phyloP scores from a whole-genome alignment of 2,888 invertebrate species.

The Oxystoma pomonae region DNA sequence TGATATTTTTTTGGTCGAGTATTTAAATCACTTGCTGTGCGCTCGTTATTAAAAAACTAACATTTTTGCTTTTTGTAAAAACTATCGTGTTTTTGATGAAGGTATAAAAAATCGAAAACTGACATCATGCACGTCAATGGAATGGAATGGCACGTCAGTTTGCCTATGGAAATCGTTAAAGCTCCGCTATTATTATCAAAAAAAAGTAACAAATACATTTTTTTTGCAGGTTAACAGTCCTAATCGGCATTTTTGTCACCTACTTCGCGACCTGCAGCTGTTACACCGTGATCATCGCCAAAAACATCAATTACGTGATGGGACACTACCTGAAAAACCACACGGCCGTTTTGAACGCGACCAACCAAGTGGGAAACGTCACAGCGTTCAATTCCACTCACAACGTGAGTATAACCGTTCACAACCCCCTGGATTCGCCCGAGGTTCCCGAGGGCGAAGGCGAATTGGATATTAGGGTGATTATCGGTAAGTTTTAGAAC shows the following conservation, averaged over 20 bases:
- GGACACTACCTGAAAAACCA: slow-evolving; percentile 52
- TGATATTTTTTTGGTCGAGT: too few species aligned
- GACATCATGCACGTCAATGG: too few species aligned
- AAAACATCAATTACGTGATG: slow-evolving; percentile 73
- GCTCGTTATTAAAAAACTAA: too few species aligned
- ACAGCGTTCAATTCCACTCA: neutral
- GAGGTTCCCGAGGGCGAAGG: neutral
- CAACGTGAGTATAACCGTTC: neutral
- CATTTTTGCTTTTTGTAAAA: too few species aligned
- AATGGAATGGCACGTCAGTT: too few species aligned
- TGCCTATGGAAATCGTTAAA: too few species aligned
- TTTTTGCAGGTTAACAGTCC: slow-evolving; percentile 67
- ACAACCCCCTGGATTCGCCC: neutral
- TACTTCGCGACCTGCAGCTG: slow-evolving; percentile 98
- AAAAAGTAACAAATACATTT: too few species aligned
- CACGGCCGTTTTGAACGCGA: neutral
- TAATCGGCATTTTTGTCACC: slow-evolving; percentile 79
- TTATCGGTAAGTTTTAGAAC: neutral
- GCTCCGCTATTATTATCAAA: too few species aligned
- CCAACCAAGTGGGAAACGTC: neutral
- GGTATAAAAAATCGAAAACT: too few species aligned
- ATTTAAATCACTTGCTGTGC: too few species aligned
- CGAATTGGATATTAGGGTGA: neutral
- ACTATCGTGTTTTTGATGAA: too few species aligned
- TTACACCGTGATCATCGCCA: slow-evolving; percentile 89